These are phyloP conservation scores for Listronotus bonariensis DNA, from an alignment of 1,140 invertebrate genomes.

Conservation along the genomic window DNA sequence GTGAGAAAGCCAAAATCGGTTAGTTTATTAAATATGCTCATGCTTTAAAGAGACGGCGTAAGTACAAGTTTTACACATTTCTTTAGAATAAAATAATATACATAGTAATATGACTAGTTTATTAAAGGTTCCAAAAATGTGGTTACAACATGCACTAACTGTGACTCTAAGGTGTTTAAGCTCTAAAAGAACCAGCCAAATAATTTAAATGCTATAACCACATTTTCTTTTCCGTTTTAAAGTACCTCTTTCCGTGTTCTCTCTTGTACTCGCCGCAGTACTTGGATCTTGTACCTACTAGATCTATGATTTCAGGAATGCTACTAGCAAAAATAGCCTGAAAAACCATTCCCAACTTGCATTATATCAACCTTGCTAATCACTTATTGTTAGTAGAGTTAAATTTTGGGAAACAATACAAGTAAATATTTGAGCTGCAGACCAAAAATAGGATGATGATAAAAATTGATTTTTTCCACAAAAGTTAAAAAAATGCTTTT, in stretches of 20 bases:
- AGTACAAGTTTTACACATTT: slow-evolving; percentile 39
- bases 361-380: slow-evolving; percentile 12
- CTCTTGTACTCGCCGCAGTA: slow-evolving; percentile 96
- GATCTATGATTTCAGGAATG: slow-evolving; percentile 98
- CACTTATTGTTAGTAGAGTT: too few species aligned
- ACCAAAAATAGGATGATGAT: not conserved
- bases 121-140: slow-evolving; percentile 17
- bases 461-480: too few species aligned
- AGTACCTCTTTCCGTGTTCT: slow-evolving; percentile 96
- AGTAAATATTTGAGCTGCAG: not conserved
- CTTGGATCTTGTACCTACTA: slow-evolving; percentile 96
- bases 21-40: slow-evolving; percentile 10
- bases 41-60: slow-evolving; percentile 33
- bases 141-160: slow-evolving; percentile 21
- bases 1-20: slow-evolving; percentile 25
- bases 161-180: slow-evolving; percentile 14
- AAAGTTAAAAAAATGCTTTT: too few species aligned
- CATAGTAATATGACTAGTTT: slow-evolving; percentile 7
- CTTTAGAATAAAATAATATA: slow-evolving; percentile 11
- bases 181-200: slow-evolving; percentile 7
- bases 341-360: slow-evolving; percentile 59
- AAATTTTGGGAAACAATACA: too few species aligned
- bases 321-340: slow-evolving; percentile 97
- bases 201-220: slow-evolving; percentile 25
- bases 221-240: slow-evolving; percentile 37